These are phyloP conservation scores for Dusona sp. DNA, from an alignment of 2,888 invertebrate species.

Conservation along the genomic window DNA sequence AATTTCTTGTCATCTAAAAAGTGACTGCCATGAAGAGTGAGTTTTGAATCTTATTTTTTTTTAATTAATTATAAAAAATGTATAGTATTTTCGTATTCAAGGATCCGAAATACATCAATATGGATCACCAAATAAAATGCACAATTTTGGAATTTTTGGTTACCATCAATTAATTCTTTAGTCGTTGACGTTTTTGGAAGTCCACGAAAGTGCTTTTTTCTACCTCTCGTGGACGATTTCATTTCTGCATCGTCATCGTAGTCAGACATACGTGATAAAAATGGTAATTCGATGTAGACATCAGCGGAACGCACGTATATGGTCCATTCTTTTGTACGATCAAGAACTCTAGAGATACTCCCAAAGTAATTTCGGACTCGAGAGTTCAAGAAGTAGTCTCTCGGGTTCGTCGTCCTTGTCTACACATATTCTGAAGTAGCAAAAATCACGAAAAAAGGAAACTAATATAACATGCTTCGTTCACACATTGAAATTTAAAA, in stretches of 20 bases:
- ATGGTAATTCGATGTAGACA: constrained; percentile 60
- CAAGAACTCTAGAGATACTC: constrained; percentile 38
- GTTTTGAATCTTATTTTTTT: not conserved
- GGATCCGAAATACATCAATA: too few species aligned
- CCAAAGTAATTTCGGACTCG: constrained; percentile 58
- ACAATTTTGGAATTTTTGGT: not conserved
- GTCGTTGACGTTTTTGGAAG: constrained; percentile 44
- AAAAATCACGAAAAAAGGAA: not conserved
- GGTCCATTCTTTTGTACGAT: constrained; percentile 36
- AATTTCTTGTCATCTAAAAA: too few species aligned
- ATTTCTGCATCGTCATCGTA: constrained; percentile 63
- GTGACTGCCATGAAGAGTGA: not conserved
- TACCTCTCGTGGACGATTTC: constrained; percentile 49
- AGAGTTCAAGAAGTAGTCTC: constrained; percentile 27
- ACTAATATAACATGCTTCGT: not conserved
- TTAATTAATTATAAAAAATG: not conserved
- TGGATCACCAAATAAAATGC: too few species aligned
- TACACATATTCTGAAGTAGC: not conserved
- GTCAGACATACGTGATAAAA: constrained; percentile 56
- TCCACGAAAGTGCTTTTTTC: constrained; percentile 42
- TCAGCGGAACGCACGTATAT: not conserved
- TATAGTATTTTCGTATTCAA: too few species aligned
- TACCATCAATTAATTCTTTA: not conserved
- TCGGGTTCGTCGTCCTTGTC: not conserved
- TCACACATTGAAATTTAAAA: not conserved